Conservation (phyloP, 2,797 vertebrate species). For the Artibeus jamaicensis region DNA sequence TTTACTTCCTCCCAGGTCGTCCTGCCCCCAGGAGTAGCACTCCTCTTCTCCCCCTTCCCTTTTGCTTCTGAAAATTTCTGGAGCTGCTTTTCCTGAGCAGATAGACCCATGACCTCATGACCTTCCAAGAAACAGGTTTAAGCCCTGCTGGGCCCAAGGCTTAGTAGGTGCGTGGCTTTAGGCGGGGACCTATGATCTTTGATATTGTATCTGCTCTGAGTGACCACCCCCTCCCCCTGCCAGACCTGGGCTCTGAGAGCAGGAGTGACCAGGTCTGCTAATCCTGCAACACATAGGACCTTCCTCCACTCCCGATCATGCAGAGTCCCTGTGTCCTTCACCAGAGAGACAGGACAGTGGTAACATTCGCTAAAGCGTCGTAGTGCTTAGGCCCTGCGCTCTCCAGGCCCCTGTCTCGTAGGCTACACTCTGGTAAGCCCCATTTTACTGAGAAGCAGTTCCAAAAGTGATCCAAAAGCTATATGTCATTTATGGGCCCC, state of each 20-base stretch:
- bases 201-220: background rate
- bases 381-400: background rate
- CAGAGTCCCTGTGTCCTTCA: background rate
- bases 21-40: background rate
- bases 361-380: background rate
- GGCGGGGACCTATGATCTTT: background rate
- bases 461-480: background rate
- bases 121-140: background rate
- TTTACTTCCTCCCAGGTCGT: background rate
- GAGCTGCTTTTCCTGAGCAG: background rate
- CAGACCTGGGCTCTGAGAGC: background rate
- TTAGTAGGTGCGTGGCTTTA: background rate
- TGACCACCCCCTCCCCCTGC: no score
- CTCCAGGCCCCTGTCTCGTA: background rate
- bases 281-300: background rate
- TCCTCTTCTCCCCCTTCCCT: background rate
- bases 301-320: background rate
- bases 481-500: background rate
- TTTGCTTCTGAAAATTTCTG: background rate
- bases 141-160: background rate
- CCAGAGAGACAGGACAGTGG: background rate
- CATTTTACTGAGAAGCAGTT: background rate
- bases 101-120: background rate
- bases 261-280: background rate
- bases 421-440: background rate